These are phyloP conservation scores for Lottia gigantea DNA, from an alignment of 2,888 invertebrate genomes.

Conservation along the genomic window DNA sequence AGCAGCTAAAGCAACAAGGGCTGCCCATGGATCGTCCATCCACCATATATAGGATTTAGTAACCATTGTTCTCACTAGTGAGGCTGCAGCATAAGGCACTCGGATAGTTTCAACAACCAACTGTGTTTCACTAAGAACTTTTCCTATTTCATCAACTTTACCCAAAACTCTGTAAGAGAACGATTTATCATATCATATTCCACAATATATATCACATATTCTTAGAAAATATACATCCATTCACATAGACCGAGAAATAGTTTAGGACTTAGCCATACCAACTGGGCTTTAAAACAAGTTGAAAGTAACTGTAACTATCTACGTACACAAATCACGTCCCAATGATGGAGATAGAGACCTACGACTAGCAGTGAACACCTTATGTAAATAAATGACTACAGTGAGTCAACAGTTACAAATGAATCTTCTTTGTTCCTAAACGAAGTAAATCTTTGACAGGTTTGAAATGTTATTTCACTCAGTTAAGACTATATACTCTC, in stretches of 20 bases:
- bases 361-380: constrained; percentile 13
- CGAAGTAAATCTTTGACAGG: too few relatives aligned
- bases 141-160: background rate
- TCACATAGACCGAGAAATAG: too few relatives aligned
- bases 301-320: background rate
- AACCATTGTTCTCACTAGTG: constrained; percentile 21
- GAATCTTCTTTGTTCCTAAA: constrained; percentile 5
- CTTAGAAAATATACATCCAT: too few relatives aligned
- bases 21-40: constrained; percentile 80
- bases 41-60: constrained; percentile 61
- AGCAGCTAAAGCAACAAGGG: constrained; percentile 86
- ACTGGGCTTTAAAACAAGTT: too few relatives aligned
- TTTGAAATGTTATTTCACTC: too few relatives aligned
- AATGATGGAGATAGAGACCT: background rate
- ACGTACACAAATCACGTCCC: constrained; percentile 2
- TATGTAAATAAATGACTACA: constrained; percentile 9
- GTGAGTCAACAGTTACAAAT: constrained; percentile 13
- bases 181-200: too few relatives aligned
- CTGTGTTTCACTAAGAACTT: background rate
- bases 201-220: too few relatives aligned
- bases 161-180: background rate
- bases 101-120: constrained; percentile 38
- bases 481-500: too few relatives aligned
- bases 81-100: constrained; percentile 29
- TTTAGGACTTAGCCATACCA: too few relatives aligned